Percentiles rank a stretch among this genome's conserved stretches.
Evolutionary conservation across 2,797 vertebrate species (phyloP).

Genomic region (Glossophaga mutica): DNA sequence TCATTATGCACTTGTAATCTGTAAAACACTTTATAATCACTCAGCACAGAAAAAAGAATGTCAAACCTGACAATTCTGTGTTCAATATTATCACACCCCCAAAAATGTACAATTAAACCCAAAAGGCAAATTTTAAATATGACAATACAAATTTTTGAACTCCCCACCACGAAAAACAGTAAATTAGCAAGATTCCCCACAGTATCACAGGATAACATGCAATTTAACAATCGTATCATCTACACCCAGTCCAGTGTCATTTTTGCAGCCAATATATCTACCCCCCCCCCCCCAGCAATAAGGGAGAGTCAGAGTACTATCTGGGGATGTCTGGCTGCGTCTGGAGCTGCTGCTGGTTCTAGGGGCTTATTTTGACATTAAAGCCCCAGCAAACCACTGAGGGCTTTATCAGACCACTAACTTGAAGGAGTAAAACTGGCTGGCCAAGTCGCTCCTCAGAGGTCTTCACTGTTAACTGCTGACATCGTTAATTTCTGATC

Average conservation of each 20-base stretch:
- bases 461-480: not conserved
- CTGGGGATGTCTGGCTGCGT: not conserved
- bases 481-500: conserved; percentile 19
- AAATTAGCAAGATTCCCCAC: not conserved
- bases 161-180: not conserved
- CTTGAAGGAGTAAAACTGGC: not conserved
- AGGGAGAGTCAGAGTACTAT: not conserved
- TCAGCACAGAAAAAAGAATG: not conserved
- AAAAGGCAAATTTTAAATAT: not conserved
- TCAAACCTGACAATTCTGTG: not conserved
- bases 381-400: not conserved
- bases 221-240: conserved; percentile 14
- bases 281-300: not conserved
- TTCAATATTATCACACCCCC: not conserved
- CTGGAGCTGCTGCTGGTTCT: not conserved
- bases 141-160: not conserved
- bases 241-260: not conserved
- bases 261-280: not conserved
- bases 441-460: not conserved
- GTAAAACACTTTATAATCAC: not conserved
- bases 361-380: not conserved
- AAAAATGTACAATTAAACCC: not conserved
- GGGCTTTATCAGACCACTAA: not conserved
- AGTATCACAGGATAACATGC: not conserved
- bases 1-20: not conserved